Evolutionary conservation across 2,797 vertebrate genomes (phyloP), one percentile per base, ranked within the genome.

Genomic region (Spinus olivaceus): DNA sequence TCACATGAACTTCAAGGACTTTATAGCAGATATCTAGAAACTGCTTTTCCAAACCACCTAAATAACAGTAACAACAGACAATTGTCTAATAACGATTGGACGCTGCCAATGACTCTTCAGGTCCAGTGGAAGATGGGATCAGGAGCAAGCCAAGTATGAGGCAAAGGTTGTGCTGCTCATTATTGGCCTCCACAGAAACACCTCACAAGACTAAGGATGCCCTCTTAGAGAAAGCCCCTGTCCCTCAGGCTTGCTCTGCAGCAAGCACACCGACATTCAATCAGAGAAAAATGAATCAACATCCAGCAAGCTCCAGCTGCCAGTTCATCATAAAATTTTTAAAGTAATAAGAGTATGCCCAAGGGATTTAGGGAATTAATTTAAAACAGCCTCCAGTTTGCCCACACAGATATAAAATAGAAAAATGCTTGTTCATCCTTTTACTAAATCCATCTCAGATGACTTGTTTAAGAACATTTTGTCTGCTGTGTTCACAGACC

Each of bases 131-230:
- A 92, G 21, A 35, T 1, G 6, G 35, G 24, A 70, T 67, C n/a
- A 30, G 15, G 10, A 80, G 56, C 28, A 37, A 89, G 33, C 4
- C 12, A 76, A 5, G 23, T 4, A 67, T 1, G 6, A 2, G 8
- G 33, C 5, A 61, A 37, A 66, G 85, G 41, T 13, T 51, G 8
- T 41, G 21, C 23, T 65, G 35, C 9, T 84, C 8, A 1, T 44
- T 53, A 47, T 1, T 19, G 28, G 25, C 12, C 46, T 49, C 32
- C 35, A 37, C 22, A 61, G 30, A 83, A 76, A 67, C 9, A 9
- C 1, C 7, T 53, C 33, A 25, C 0, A 0, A 63, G 23, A 76
- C 25, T 70, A 41, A n/a, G 1, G 5, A 49, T 54, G 33, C 14
- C 21, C 44, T 47, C 14, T 53, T 10, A 39, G 1, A 69, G 53